Conservation (phyloP, 2,888 invertebrate genomes). For the Trissolcus brochymenae region DNA sequence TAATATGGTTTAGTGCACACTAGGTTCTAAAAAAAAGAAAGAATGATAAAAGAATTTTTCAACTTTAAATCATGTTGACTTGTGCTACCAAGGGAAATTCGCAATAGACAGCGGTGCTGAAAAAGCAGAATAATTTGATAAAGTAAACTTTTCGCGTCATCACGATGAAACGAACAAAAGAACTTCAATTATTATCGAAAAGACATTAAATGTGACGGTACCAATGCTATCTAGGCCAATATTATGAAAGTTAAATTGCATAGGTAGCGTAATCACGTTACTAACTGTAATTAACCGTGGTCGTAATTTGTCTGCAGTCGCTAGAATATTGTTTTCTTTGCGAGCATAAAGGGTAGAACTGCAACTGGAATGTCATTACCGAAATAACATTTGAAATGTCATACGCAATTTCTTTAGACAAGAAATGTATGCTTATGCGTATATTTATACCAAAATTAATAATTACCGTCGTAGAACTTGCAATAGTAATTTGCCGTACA, state of each 20-base stretch:
- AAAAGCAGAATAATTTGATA: no score
- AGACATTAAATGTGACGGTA: constrained; percentile 8
- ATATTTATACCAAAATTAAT: constrained; percentile 14
- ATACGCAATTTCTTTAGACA: constrained; percentile 34
- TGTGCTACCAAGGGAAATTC: no score
- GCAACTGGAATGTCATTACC: constrained; percentile 37
- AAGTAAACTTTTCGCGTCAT: no score
- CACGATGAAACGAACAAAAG: no score
- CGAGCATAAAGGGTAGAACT: constrained; percentile 32
- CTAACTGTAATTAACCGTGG: constrained; percentile 30
- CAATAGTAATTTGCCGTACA: background rate
- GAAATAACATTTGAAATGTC: constrained; percentile 39
- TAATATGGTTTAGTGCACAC: no score
- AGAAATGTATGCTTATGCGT: constrained; percentile 20
- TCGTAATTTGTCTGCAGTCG: constrained; percentile 28
- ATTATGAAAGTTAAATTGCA: constrained; percentile 44
- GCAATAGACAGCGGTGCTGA: no score
- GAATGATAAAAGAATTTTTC: no score
- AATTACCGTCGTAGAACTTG: constrained; percentile 2
- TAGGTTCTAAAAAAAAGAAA: no score
- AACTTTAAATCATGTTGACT: no score
- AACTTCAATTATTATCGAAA: no score
- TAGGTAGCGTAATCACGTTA: constrained; percentile 29
- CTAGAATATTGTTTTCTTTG: constrained; percentile 36
- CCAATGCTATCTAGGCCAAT: constrained; percentile 12